Base-by-base conservation (phyloP, 2,113 vertebrate species). In the Carlito syrichta region DNA sequence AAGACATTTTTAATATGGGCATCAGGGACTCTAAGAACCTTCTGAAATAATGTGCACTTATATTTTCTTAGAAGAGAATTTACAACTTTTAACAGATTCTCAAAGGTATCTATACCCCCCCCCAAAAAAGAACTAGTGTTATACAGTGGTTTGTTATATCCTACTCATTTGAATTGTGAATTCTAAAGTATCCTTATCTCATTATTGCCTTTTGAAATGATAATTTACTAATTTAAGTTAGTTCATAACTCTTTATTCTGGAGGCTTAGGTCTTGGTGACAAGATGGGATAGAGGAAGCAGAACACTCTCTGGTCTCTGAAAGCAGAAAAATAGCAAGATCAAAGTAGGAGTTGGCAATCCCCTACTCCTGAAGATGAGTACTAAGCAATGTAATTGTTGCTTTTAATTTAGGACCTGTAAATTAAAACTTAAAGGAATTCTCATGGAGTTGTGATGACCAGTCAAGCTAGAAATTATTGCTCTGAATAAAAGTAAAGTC, bases 121-220 rank as follows among this genome's bases (percentile, higher is more conserved):
- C 60, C 8, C 30, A 23, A 63, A 87, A 81, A 63, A 52, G 30
- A 92, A 84, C 35, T 3, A 58, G 56, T 85, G 23, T 45, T 84
- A 27, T 87, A 73, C 79, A 88, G 56, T 66, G 48, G 9, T n/a
- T 93, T 91, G 22, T 86, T 77, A 71, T 86, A 85, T 62, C 38
- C 60, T 69, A 83, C 71, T 94, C 43, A 93, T 82, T 79, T 73
- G 45, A 50, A 94, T 35, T 63, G 13, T n/a, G 73, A 38, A 68
- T 60, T 95, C 52, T 58, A 58, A 86, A 71, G 68, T 69, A 83
- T 50, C 54, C 54, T 84, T 84, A 94, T 19, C 17, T 87, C 82
- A 91, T 86, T 93, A 76, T 3, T 94, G 62, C 35, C 83, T 77
- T 91, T 89, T 88, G 38, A 91, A 92, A 91, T 86, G 63, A 76